phyloP scores from a whole-genome alignment of 2,113 vertebrate genomes.

The Erythrocercus mccallii region DNA sequence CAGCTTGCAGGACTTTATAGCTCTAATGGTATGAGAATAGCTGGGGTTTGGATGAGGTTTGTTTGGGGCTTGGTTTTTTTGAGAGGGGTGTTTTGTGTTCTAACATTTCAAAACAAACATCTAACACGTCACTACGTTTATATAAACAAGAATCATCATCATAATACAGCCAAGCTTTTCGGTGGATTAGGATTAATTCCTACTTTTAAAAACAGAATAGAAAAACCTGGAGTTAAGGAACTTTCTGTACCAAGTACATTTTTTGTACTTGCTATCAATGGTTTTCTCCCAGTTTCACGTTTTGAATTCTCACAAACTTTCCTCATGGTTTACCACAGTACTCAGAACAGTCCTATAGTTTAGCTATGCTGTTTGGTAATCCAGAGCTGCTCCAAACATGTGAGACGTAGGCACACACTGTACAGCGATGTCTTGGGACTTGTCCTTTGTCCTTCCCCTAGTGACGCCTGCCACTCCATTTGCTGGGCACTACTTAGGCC shows the following conservation, averaged over 20 bases:
- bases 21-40: background rate
- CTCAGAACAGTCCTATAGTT: background rate
- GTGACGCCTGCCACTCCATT: background rate
- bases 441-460: background rate
- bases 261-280: background rate
- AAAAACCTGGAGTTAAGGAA: background rate
- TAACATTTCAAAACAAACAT: background rate
- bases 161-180: background rate
- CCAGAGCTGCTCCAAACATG: background rate
- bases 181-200: background rate
- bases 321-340: background rate
- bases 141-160: background rate
- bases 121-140: background rate
- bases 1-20: background rate
- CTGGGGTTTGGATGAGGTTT: background rate
- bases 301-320: background rate
- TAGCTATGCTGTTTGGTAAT: accelerated
- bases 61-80: background rate
- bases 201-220: background rate
- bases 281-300: background rate
- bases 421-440: accelerated
- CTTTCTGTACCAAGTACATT: accelerated
- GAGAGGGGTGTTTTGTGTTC: accelerated
- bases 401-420: background rate
- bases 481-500: background rate